Evolutionary conservation across 23 tunicate species (phyloP).

Genomic region (Ascidia mentula): DNA sequence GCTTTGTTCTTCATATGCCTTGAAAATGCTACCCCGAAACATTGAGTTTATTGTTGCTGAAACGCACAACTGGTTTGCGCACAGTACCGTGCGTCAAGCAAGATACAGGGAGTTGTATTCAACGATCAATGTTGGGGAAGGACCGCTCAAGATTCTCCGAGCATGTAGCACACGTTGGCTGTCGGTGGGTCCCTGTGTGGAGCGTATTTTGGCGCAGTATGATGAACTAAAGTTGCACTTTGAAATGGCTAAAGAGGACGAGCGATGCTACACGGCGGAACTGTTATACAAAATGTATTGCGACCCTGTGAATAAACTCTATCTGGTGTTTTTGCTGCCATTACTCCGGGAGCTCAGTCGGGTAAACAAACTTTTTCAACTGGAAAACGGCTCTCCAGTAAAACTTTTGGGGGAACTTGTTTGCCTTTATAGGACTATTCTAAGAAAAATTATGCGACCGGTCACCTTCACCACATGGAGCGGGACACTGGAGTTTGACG

Average conservation of each 20-base stretch:
- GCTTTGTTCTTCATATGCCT: slow-evolving; percentile 15
- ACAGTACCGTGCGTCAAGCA: slow-evolving; percentile 10
- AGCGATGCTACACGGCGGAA: slow-evolving; percentile 49
- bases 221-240: slow-evolving; percentile 38
- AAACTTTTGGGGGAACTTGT: background rate
- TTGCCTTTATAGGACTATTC: background rate
- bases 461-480: background rate
- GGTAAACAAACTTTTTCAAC: slow-evolving; percentile 25
- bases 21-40: slow-evolving; percentile 25
- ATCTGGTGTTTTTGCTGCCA: slow-evolving; percentile 42
- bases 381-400: background rate
- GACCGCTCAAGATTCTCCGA: slow-evolving; percentile 19
- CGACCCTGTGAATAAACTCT: slow-evolving; percentile 25
- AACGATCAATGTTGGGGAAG: slow-evolving; percentile 21
- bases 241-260: slow-evolving; percentile 21
- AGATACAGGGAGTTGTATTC: slow-evolving; percentile 28
- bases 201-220: slow-evolving; percentile 24
- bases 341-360: slow-evolving; percentile 28
- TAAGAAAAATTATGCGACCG: background rate
- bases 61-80: slow-evolving; percentile 50
- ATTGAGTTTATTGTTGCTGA: slow-evolving; percentile 36
- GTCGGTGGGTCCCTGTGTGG: slow-evolving; percentile 11
- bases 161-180: slow-evolving; percentile 35
- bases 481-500: background rate
- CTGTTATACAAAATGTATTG: slow-evolving; percentile 37